phyloP scores from a whole-genome alignment of 2,113 vertebrate genomes.

The Prunella fulvescens region DNA sequence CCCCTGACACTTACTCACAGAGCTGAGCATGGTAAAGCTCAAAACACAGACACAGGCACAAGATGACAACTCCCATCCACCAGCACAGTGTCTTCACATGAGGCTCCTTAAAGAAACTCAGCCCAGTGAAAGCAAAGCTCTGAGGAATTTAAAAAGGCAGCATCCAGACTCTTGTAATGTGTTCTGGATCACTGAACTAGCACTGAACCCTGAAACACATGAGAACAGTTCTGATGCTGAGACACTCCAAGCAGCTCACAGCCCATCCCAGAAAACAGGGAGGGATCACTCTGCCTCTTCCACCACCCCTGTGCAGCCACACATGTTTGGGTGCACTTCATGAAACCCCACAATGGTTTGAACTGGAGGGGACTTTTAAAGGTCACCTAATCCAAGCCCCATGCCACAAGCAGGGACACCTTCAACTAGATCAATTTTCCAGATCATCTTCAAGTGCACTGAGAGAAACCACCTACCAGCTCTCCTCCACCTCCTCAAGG shows the following conservation, averaged over 20 bases:
- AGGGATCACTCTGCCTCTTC: background rate
- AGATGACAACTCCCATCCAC: background rate
- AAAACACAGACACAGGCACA: background rate
- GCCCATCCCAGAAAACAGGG: background rate
- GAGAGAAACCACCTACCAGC: background rate
- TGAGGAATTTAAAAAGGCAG: background rate
- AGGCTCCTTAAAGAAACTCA: background rate
- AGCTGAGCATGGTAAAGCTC: background rate
- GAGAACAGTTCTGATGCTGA: background rate
- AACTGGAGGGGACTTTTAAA: background rate
- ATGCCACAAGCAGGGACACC: background rate
- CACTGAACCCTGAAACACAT: background rate
- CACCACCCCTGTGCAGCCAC: background rate
- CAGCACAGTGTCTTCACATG: accelerated
- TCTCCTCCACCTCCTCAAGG: background rate
- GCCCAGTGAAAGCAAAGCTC: background rate
- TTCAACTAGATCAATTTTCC: background rate
- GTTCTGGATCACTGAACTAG: background rate
- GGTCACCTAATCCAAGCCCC: background rate
- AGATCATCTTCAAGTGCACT: background rate
- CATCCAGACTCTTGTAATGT: background rate
- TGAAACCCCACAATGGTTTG: background rate
- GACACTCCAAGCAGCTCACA: background rate
- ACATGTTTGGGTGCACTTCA: background rate
- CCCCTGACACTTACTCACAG: background rate